phyloP scores from a whole-genome alignment of 2,888 invertebrate species.

The Drosophila sordidapex region DNA sequence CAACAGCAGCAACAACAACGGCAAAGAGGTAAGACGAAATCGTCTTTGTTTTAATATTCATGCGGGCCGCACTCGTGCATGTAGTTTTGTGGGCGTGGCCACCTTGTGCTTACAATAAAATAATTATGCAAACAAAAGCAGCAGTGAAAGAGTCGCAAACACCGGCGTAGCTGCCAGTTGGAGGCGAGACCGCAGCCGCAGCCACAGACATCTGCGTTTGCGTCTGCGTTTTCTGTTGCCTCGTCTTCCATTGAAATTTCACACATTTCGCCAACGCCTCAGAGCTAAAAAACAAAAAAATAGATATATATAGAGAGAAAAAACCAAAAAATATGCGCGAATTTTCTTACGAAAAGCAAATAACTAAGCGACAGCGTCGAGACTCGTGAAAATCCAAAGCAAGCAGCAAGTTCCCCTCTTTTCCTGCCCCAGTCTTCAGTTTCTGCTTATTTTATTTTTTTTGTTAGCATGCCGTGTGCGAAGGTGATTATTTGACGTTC shows the following conservation, averaged over 20 bases:
- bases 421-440: conserved; percentile 19
- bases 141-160: conserved; percentile 28
- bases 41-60: conserved; percentile 74
- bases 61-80: conserved; percentile 58
- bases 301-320: not conserved
- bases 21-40: conserved; percentile 34
- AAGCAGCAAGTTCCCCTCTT: conserved; percentile 16
- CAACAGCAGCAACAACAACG: conserved; percentile 18
- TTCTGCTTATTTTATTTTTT: not conserved
- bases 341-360: conserved; percentile 74
- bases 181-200: conserved; percentile 42
- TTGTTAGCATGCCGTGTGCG: conserved; percentile 64
- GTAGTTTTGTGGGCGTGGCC: conserved; percentile 52
- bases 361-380: conserved; percentile 39
- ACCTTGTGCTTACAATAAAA: conserved; percentile 63
- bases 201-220: conserved; percentile 40
- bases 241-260: conserved; percentile 66
- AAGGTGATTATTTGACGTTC: conserved; percentile 79
- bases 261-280: conserved; percentile 57
- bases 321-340: conserved; percentile 43
- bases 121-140: conserved; percentile 75
- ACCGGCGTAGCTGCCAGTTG: conserved; percentile 2
- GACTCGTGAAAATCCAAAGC: conserved; percentile 38
- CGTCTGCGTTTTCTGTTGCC: conserved; percentile 10
- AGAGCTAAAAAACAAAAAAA: conserved; percentile 17